Percentiles rank a stretch among this genome's conserved stretches.
phyloP scores from a whole-genome alignment of 2,888 invertebrate species.

The Phragmatobia fuliginosa region DNA sequence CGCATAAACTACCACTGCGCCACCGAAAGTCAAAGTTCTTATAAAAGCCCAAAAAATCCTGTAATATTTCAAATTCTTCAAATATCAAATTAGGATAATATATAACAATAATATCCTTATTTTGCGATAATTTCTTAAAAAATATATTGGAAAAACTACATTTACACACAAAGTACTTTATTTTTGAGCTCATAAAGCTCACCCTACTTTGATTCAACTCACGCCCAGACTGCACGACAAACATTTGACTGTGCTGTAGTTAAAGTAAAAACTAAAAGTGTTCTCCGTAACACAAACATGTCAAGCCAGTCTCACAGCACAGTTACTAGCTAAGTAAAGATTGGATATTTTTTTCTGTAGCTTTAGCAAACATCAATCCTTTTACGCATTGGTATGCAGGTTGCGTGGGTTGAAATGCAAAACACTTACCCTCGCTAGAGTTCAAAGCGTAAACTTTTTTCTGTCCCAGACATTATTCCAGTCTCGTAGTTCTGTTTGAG shows the following conservation, averaged over 20 bases:
- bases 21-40: no score
- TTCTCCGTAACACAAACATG: constrained; percentile 37
- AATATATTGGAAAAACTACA: no score
- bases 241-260: constrained; percentile 18
- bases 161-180: no score
- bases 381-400: constrained; percentile 83
- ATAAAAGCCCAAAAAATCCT: no score
- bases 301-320: constrained; percentile 45
- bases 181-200: neutral
- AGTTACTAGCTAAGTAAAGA: constrained; percentile 55
- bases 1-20: no score
- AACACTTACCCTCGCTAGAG: constrained; percentile 84
- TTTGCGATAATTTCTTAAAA: no score
- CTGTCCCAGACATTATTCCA: constrained; percentile 84
- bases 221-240: constrained; percentile 7
- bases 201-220: constrained; percentile 5
- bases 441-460: constrained; percentile 84
- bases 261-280: constrained; percentile 32
- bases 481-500: constrained; percentile 84
- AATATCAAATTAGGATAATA: no score
- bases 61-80: no score
- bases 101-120: no score
- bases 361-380: constrained; percentile 80
- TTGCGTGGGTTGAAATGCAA: constrained; percentile 81
- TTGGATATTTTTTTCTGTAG: constrained; percentile 62